Evolutionary conservation across 2,113 vertebrate genomes (phyloP).

Genomic region (Brachyistius frenatus): DNA sequence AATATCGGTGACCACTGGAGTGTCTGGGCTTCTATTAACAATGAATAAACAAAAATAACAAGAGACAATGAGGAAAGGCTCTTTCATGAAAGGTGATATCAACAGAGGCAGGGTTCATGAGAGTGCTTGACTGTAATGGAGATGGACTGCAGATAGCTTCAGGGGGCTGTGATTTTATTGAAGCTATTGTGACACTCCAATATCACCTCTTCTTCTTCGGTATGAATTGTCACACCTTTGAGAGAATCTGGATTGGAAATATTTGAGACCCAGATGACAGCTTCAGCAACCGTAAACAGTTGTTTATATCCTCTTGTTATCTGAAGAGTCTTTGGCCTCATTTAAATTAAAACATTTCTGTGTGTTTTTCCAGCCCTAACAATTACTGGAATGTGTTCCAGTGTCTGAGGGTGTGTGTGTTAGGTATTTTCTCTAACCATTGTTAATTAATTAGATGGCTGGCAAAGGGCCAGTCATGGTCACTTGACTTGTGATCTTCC

Average conservation of each 20-base stretch:
- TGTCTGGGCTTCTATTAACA: conserved; percentile 59
- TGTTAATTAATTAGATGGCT: conserved; percentile 74
- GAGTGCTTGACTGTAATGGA: conserved; percentile 81
- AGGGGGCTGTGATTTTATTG: conserved; percentile 81
- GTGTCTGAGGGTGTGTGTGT: conserved; percentile 40
- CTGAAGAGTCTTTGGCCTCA: conserved; percentile 21
- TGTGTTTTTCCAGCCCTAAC: conserved; percentile 28
- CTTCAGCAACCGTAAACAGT: conserved; percentile 33
- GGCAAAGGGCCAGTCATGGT: conserved; percentile 65
- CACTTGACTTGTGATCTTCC: conserved; percentile 71
- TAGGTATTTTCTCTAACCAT: conserved; percentile 44
- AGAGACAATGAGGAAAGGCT: conserved; percentile 65
- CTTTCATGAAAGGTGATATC: conserved; percentile 77
- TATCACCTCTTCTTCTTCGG: conserved; percentile 74
- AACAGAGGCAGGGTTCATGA: conserved; percentile 74
- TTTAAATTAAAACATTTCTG: conserved; percentile 19
- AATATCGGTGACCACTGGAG: conserved; percentile 26
- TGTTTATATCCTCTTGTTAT: conserved; percentile 26
- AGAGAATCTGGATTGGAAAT: conserved; percentile 59
- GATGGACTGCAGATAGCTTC: conserved; percentile 82
- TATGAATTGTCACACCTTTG: conserved; percentile 73
- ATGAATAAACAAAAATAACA: conserved; percentile 76
- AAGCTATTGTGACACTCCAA: conserved; percentile 77
- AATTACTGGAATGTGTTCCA: conserved; percentile 37
- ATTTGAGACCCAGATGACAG: conserved; percentile 63